These are phyloP conservation scores for Stenurella melanura DNA, from an alignment of 2,888 invertebrate genomes.

Conservation along the genomic window DNA sequence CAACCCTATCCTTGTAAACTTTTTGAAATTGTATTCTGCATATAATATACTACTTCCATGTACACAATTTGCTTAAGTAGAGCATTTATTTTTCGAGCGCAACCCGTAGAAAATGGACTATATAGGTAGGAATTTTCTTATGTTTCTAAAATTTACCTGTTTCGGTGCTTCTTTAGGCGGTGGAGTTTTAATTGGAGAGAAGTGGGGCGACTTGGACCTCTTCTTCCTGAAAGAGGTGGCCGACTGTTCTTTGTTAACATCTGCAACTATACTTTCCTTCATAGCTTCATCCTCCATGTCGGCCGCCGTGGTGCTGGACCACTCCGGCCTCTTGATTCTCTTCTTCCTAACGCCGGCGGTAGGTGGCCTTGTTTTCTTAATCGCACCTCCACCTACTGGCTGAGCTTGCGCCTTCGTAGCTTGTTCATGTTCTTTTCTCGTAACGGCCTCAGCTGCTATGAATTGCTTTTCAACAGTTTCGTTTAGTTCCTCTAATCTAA, in stretches of 20 bases:
- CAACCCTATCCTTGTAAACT: too few relatives aligned
- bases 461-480: conserved; percentile 66
- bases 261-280: conserved; percentile 46
- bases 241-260: conserved; percentile 28
- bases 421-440: conserved; percentile 55
- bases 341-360: conserved; percentile 38
- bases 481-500: conserved; percentile 64
- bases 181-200: conserved; percentile 52
- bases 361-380: conserved; percentile 31
- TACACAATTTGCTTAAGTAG: too few relatives aligned
- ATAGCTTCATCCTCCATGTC: conserved; percentile 56
- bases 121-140: neutral
- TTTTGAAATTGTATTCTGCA: too few relatives aligned
- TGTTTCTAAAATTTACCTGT: conserved; percentile 1
- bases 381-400: conserved; percentile 27
- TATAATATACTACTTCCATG: too few relatives aligned
- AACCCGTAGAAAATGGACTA: too few relatives aligned
- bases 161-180: conserved; percentile 39
- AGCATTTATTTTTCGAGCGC: too few relatives aligned
- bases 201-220: conserved; percentile 45
- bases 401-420: conserved; percentile 20
- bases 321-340: conserved; percentile 49
- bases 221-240: conserved; percentile 9
- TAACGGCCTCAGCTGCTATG: conserved; percentile 63
- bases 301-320: conserved; percentile 54